A percentile compares a stretch with the other conserved stretches of the same genome.
Conservation (phyloP, 2,888 invertebrate genomes). For the Caenorhabditis zanzibari region DNA sequence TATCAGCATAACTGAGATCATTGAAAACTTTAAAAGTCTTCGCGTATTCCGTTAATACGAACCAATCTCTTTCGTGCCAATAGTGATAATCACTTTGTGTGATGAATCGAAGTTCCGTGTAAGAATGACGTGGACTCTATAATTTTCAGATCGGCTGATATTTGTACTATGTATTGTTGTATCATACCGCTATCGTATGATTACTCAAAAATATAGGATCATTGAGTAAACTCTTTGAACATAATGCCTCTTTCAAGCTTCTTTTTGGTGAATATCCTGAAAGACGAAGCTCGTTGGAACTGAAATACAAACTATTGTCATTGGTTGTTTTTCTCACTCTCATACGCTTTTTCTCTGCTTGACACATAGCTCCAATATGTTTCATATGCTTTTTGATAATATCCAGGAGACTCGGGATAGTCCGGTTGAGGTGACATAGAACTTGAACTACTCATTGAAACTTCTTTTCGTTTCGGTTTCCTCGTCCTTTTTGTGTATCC, state of each 20-base stretch:
- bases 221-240: constrained; percentile 56
- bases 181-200: constrained; percentile 36
- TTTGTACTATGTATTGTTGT: background rate
- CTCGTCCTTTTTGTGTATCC: constrained; percentile 83
- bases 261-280: constrained; percentile 48
- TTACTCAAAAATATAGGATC: constrained; percentile 61
- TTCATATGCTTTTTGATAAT: constrained; percentile 29
- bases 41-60: constrained; percentile 82
- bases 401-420: constrained; percentile 10
- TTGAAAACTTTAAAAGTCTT: constrained; percentile 81
- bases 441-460: constrained; percentile 33
- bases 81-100: constrained; percentile 78
- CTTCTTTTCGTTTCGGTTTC: constrained; percentile 60
- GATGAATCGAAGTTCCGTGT: constrained; percentile 73
- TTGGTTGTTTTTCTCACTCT: too few species aligned
- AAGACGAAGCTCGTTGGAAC: constrained; percentile 55
- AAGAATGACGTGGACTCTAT: constrained; percentile 50
- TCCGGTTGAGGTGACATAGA: constrained; percentile 19
- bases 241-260: constrained; percentile 54
- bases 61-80: constrained; percentile 81
- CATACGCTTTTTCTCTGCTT: constrained; percentile 47
- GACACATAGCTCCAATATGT: constrained; percentile 56
- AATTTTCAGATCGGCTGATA: background rate
- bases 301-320: background rate
- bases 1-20: constrained; percentile 73